Conservation (phyloP, 2,113 vertebrate genomes). For the Cyanocitta stelleri region DNA sequence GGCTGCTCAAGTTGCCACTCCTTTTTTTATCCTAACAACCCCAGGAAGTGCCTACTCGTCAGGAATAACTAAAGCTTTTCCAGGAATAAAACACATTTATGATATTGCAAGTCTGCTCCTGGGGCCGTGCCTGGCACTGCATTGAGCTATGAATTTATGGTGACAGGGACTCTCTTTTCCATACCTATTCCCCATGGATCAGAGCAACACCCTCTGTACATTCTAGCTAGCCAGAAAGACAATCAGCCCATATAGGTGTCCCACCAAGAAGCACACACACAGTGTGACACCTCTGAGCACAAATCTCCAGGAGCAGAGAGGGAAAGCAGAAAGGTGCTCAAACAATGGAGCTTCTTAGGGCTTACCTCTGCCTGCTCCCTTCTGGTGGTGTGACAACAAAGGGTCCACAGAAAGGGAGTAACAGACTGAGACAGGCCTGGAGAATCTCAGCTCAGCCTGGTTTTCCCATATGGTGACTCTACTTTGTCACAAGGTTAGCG, state of each 20-base stretch:
- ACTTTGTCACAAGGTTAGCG: not conserved
- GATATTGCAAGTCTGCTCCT: not conserved
- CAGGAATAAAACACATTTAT: not conserved
- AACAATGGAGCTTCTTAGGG: not conserved
- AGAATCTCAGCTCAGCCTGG: not conserved
- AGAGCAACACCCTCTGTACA: not conserved
- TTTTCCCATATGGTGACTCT: not conserved
- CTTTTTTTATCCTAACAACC: not conserved
- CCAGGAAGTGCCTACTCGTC: not conserved
- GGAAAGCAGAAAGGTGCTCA: not conserved
- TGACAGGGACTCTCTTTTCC: not conserved
- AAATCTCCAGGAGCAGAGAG: not conserved
- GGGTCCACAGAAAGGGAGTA: not conserved
- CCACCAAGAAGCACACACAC: not conserved
- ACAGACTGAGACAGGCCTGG: not conserved
- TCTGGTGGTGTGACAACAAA: not conserved
- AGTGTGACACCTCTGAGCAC: not conserved
- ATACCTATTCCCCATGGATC: not conserved
- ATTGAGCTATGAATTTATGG: rapidly evolving
- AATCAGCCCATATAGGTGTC: not conserved
- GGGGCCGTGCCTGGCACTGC: not conserved
- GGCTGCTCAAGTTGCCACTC: not conserved
- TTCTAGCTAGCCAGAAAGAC: not conserved
- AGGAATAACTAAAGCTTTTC: not conserved
- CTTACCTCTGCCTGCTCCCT: not conserved